Evolutionary conservation across 2,888 invertebrate species (phyloP).

Genomic region (Mythimna impura): DNA sequence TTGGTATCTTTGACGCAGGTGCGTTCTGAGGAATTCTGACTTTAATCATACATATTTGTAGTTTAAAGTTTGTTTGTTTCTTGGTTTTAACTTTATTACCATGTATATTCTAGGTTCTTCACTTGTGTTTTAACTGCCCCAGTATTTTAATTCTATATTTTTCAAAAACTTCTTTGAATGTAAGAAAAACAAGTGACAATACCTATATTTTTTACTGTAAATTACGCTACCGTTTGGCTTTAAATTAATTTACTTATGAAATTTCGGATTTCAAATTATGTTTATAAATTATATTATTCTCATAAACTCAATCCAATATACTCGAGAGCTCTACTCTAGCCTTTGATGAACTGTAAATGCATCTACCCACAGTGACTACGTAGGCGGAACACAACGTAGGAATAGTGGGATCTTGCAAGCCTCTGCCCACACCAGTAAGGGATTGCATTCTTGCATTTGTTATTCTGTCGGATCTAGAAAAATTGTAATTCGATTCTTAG

Average conservation of each 20-base stretch:
- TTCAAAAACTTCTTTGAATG: not conserved
- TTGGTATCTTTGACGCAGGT: constrained; percentile 36
- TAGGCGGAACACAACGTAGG: constrained; percentile 31
- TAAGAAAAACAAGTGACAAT: not conserved
- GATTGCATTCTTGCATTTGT: constrained; percentile 14
- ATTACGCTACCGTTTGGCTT: not conserved
- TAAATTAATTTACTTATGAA: not conserved
- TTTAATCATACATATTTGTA: constrained; percentile 14
- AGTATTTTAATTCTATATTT: not conserved
- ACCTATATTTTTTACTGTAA: not conserved
- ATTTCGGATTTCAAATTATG: not conserved
- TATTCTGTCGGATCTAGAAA: constrained; percentile 3
- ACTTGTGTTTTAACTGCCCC: not conserved
- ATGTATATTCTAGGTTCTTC: not conserved
- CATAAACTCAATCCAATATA: not conserved
- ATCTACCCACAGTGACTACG: constrained; percentile 25
- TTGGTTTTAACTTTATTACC: not conserved
- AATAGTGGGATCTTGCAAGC: constrained; percentile 27
- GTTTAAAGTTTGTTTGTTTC: constrained; percentile 2
- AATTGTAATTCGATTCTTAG: not conserved
- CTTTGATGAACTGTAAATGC: constrained; percentile 27
- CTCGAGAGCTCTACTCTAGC: not conserved
- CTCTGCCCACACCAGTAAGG: constrained; percentile 13
- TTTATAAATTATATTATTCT: constrained; percentile 20
- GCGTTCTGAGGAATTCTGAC: constrained; percentile 18